phyloP scores from a whole-genome alignment of 2,113 vertebrate genomes.

The Phylloscopus trochilus region DNA sequence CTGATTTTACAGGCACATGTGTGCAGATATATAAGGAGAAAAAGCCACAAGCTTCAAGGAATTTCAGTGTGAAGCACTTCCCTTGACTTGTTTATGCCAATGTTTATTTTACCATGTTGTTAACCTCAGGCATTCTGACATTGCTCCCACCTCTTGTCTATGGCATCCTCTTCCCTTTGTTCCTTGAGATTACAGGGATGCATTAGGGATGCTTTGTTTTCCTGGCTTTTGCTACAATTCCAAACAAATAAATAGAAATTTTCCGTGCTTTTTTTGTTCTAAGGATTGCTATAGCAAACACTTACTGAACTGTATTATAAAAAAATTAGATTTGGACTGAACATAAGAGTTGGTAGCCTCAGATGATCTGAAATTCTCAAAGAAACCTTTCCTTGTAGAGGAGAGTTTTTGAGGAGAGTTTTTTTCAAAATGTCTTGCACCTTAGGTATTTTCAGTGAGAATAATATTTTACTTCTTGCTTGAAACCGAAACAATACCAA shows the following conservation, averaged over 20 bases:
- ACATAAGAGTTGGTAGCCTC: not conserved
- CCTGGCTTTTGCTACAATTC: not conserved
- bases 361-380: not conserved
- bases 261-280: not conserved
- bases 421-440: not conserved
- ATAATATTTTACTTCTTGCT: not conserved
- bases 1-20: fast-evolving
- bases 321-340: not conserved
- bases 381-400: not conserved
- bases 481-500: not conserved
- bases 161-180: not conserved
- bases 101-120: not conserved
- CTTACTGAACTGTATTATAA: not conserved
- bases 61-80: not conserved
- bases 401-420: not conserved
- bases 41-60: not conserved
- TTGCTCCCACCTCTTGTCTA: fast-evolving
- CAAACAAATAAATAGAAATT: not conserved
- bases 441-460: not conserved
- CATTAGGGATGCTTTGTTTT: not conserved
- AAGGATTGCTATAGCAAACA: not conserved
- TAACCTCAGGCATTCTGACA: not conserved
- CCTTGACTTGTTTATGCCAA: not conserved
- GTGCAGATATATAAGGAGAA: not conserved
- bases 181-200: not conserved